These are phyloP conservation scores for Drymonia ruficornis DNA, from an alignment of 2,888 invertebrate species.

Conservation along the genomic window DNA sequence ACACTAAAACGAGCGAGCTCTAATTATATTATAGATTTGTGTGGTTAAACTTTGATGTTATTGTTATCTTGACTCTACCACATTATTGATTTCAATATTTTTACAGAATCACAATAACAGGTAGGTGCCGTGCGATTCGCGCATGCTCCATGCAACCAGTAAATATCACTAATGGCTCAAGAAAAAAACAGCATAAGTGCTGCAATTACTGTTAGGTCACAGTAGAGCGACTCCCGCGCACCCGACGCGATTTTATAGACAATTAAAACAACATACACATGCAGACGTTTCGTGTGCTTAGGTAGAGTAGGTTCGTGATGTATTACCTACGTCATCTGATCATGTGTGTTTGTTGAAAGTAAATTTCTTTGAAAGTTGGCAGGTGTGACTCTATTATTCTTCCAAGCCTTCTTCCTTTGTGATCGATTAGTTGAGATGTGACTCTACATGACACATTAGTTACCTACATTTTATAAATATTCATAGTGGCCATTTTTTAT, in stretches of 20 bases:
- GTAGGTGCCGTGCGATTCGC: slow-evolving; percentile 26
- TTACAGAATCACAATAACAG: too few species aligned
- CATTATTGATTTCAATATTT: too few species aligned
- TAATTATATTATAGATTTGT: too few species aligned
- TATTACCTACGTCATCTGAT: neutral
- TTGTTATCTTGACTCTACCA: too few species aligned
- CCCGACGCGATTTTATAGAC: slow-evolving; percentile 41
- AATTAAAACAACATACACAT: slow-evolving; percentile 43
- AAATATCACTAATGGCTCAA: slow-evolving; percentile 60
- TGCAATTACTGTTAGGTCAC: slow-evolving; percentile 64
- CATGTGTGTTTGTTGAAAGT: neutral
- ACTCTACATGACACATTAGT: too few species aligned
- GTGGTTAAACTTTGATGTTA: too few species aligned
- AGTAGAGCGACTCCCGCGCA: slow-evolving; percentile 55
- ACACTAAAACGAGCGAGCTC: too few species aligned
- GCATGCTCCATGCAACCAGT: slow-evolving; percentile 55
- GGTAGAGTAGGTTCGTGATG: neutral
- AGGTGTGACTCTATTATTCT: neutral
- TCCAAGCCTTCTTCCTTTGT: too few species aligned
- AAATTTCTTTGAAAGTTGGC: neutral
- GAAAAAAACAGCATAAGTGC: slow-evolving; percentile 58
- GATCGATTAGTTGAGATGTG: too few species aligned
- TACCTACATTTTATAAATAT: too few species aligned
- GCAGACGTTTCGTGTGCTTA: neutral
- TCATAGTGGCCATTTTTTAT: too few species aligned